Conservation (phyloP, 2,113 vertebrate species). For the Eolophus roseicapilla region DNA sequence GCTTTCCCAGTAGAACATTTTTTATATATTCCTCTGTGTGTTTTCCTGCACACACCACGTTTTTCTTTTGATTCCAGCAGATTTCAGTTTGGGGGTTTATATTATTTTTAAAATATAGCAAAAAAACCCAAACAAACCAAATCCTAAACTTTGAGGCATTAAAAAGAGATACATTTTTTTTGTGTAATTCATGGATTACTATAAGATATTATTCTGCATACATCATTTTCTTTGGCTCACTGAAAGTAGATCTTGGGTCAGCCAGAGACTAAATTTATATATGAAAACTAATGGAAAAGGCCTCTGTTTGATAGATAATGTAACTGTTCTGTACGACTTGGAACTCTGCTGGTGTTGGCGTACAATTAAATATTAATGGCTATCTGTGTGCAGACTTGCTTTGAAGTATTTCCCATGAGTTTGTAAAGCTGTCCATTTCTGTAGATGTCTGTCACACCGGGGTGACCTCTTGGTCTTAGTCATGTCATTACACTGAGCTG, state of each 20-base stretch:
- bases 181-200: slow-evolving; percentile 17
- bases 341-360: not conserved
- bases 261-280: slow-evolving; percentile 35
- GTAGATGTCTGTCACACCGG: accelerated
- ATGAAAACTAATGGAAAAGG: slow-evolving; percentile 31
- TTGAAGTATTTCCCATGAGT: not conserved
- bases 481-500: not conserved
- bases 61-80: not conserved
- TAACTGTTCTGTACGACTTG: not conserved
- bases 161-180: not conserved
- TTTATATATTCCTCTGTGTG: not conserved
- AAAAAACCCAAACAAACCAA: not conserved
- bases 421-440: not conserved
- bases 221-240: slow-evolving; percentile 37
- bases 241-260: not conserved
- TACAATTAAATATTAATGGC: not conserved
- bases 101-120: not conserved
- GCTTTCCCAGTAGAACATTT: not conserved
- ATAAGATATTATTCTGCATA: not conserved
- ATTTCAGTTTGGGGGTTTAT: not conserved
- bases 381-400: not conserved
- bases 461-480: not conserved
- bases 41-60: not conserved
- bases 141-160: not conserved
- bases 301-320: not conserved